Conservation (phyloP, 1,140 invertebrate species). For the Conus ventricosus region DNA sequence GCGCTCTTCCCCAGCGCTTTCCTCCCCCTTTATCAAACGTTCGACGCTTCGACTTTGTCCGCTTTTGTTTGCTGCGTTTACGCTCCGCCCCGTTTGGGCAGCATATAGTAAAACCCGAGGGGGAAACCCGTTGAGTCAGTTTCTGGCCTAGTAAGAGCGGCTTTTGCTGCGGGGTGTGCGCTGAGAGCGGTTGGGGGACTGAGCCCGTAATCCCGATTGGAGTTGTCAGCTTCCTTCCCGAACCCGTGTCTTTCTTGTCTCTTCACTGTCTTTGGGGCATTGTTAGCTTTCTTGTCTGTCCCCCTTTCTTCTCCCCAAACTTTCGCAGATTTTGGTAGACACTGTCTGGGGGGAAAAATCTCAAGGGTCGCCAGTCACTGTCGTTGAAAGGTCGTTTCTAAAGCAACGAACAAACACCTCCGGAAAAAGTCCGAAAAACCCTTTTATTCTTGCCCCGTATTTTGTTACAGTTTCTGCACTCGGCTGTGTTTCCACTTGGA, state of each 20-base stretch:
- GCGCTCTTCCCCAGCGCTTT: constrained; percentile 65
- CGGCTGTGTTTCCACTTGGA: constrained; percentile 69
- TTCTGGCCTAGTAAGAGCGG: not conserved
- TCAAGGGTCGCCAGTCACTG: constrained; percentile 70
- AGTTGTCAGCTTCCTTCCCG: constrained; percentile 60
- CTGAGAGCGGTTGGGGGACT: constrained; percentile 11
- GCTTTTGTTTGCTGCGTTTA: constrained; percentile 59
- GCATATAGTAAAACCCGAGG: constrained; percentile 26
- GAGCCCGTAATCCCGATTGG: constrained; percentile 4
- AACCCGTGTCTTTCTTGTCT: constrained; percentile 69
- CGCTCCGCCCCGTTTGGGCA: constrained; percentile 57
- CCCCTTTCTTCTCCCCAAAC: constrained; percentile 69
- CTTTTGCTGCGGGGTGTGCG: constrained; percentile 2
- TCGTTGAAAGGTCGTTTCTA: constrained; percentile 62
- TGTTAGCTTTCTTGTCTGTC: constrained; percentile 38
- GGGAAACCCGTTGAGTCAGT: not conserved
- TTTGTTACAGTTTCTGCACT: constrained; percentile 67
- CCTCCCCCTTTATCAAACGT: constrained; percentile 65
- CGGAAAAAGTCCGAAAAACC: constrained; percentile 74
- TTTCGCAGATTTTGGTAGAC: constrained; percentile 64
- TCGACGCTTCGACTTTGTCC: constrained; percentile 60
- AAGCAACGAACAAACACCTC: constrained; percentile 69
- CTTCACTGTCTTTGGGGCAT: not conserved
- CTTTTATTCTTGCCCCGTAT: constrained; percentile 69
- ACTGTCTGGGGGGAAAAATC: constrained; percentile 67